These are phyloP conservation scores for Melinaea menophilus DNA, from an alignment of 2,888 invertebrate species.

Conservation along the genomic window DNA sequence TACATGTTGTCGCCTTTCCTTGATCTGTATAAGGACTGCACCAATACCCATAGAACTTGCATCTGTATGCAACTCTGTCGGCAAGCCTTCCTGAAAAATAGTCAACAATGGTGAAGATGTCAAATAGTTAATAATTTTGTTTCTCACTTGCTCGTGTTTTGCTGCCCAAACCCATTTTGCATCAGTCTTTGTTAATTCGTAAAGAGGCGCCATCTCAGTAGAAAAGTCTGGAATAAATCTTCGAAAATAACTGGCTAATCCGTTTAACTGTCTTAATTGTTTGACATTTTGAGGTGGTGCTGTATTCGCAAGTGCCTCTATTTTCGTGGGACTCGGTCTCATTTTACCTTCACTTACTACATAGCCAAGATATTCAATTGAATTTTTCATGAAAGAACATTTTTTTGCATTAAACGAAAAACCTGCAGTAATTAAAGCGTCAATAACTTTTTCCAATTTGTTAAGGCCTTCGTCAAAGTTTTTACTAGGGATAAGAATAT, in stretches of 20 bases:
- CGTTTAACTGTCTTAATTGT: slow-evolving; percentile 36
- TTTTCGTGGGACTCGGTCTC: slow-evolving; percentile 35
- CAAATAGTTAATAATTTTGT: slow-evolving; percentile 10
- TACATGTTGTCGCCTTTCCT: slow-evolving; percentile 14
- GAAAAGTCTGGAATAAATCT: slow-evolving; percentile 28
- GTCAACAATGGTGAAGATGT: slow-evolving; percentile 12
- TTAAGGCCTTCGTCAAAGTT: slow-evolving; percentile 9
- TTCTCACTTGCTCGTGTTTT: neutral
- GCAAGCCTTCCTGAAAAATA: slow-evolving; percentile 11
- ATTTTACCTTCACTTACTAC: slow-evolving; percentile 32
- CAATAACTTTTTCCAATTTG: slow-evolving; percentile 4
- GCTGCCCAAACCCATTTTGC: slow-evolving; percentile 18
- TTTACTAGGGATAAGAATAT: slow-evolving; percentile 16
- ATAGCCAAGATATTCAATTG: slow-evolving; percentile 35
- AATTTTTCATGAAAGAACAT: neutral
- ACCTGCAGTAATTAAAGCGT: neutral
- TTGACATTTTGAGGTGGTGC: slow-evolving; percentile 34
- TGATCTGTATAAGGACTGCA: slow-evolving; percentile 21
- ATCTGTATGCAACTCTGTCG: slow-evolving; percentile 28
- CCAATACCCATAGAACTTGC: slow-evolving; percentile 32
- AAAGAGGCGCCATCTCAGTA: slow-evolving; percentile 22
- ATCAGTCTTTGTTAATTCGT: slow-evolving; percentile 20
- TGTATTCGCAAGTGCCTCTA: slow-evolving; percentile 36
- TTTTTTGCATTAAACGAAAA: slow-evolving; percentile 5
- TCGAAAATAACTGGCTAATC: slow-evolving; percentile 28